phyloP scores from a whole-genome alignment of 2,888 invertebrate genomes.

The Thelaira solivaga region DNA sequence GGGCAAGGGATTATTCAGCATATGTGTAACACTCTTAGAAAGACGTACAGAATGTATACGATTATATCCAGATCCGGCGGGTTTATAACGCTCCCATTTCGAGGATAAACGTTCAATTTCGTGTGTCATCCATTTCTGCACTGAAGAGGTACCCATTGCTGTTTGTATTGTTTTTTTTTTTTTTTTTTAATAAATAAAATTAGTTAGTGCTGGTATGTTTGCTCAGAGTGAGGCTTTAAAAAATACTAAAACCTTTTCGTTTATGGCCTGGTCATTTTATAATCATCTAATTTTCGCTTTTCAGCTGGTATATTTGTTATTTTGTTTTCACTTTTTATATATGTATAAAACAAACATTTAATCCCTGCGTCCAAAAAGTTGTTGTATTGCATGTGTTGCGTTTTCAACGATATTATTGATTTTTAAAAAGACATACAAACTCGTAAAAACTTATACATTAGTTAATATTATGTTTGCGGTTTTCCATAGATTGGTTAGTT shows the following conservation, averaged over 20 bases:
- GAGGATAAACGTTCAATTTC: slow-evolving; percentile 72
- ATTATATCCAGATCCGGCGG: slow-evolving; percentile 72
- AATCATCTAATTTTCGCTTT: slow-evolving; percentile 22
- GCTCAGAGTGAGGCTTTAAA: slow-evolving; percentile 8
- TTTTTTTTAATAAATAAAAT: too few species aligned
- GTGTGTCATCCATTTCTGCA: slow-evolving; percentile 72
- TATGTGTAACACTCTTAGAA: slow-evolving; percentile 74
- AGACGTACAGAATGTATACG: slow-evolving; percentile 74
- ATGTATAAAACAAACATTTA: slow-evolving; percentile 30
- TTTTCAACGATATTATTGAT: slow-evolving; percentile 41
- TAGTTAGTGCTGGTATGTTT: neutral
- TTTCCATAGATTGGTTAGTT: slow-evolving; percentile 23
- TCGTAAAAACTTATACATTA: slow-evolving; percentile 10
- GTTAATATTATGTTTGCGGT: slow-evolving; percentile 44
- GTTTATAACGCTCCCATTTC: slow-evolving; percentile 73
- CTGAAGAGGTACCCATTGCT: slow-evolving; percentile 66
- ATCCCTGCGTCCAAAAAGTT: slow-evolving; percentile 35
- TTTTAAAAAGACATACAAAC: too few species aligned
- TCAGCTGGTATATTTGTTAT: slow-evolving; percentile 8
- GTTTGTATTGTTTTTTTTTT: too few species aligned
- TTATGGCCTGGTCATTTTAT: slow-evolving; percentile 36
- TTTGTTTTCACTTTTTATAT: slow-evolving; percentile 31
- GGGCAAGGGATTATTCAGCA: slow-evolving; percentile 74
- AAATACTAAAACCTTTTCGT: slow-evolving; percentile 41
- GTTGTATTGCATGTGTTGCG: slow-evolving; percentile 4